Evolutionary conservation across 2,888 invertebrate species (phyloP).

Genomic region (Arctia plantaginis): DNA sequence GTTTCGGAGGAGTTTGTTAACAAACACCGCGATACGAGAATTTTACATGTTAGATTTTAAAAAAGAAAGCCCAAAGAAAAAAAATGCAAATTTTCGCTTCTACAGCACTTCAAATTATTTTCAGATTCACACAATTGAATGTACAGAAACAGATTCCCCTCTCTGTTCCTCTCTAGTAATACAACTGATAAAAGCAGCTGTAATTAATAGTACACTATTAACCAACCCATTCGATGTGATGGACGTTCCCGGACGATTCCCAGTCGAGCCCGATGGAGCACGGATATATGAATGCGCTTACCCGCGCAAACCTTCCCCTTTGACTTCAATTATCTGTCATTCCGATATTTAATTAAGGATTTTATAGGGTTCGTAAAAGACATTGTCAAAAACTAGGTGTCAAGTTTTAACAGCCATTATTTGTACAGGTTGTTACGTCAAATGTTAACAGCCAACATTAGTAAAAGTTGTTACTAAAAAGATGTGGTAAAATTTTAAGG

Average conservation of each 20-base stretch:
- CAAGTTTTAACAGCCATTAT: not conserved
- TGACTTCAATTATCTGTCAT: constrained; percentile 1
- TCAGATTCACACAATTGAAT: not conserved
- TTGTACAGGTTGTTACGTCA: too few species aligned
- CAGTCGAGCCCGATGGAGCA: constrained; percentile 22
- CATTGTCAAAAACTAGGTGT: not conserved
- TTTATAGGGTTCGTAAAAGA: not conserved
- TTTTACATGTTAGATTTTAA: too few species aligned
- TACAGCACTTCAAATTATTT: too few species aligned
- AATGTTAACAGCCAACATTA: too few species aligned
- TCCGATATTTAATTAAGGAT: not conserved
- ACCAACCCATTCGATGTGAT: constrained; percentile 39
- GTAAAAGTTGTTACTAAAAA: too few species aligned
- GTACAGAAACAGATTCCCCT: not conserved
- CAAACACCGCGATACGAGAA: too few species aligned
- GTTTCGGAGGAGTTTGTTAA: too few species aligned
- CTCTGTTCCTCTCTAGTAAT: not conserved
- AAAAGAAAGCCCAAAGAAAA: too few species aligned
- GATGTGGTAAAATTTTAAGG: too few species aligned
- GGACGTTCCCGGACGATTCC: constrained; percentile 45
- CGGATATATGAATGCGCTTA: not conserved
- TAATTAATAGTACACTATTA: constrained; percentile 48
- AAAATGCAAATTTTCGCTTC: too few species aligned
- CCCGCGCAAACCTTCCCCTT: constrained; percentile 20
- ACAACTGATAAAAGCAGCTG: constrained; percentile 24